Base-by-base conservation (phyloP, 1,140 invertebrate species). In the Bombyx mori region DNA sequence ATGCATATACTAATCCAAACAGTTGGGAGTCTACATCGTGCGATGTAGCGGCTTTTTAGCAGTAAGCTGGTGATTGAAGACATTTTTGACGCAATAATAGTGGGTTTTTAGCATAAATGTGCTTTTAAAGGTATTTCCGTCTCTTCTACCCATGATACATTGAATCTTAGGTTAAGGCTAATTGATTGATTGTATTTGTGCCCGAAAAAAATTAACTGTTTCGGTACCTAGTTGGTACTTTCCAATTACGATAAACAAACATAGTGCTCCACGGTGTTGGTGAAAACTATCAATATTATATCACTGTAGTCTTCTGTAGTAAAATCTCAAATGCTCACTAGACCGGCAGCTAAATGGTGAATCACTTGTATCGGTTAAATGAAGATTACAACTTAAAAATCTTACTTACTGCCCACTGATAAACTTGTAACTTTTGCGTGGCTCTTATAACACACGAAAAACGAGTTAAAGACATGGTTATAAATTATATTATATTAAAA, bases 381-480 rank as follows among this genome's bases (percentile, higher is more conserved):
- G 1, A 18, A n/a, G 7, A n/a, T 54, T 44, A 8, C 6, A 9
- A 42, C 3, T 35, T 35, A 42, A 35, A 7, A 42, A 10, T 42
- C 10, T 42, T 49, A 50, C 56, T 57, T 50, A 57, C 56, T 10
- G 48, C 8, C 12, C 35, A 10, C 26, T 44, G n/a, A 18, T 22
- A 44, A 42, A 44, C 7, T 42, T 43, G 9, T 8, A 56, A 45
- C 47, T 51, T 57, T 44, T 57, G 56, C 9, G 43, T 22, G 4
- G 26, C 22, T 44, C 56, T 7, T 18, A 57, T 22, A 22, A 51
- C n/a, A 8, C 44, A 10, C 35, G 52, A 51, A 2, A 49, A 42
- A 18, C 56, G 48, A 12, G 48, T 18, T 42, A 57, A 9, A 52
- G 56, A 57, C 56, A 57, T 57, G 2, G 5, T 42, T n/a, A 50